phyloP scores from a whole-genome alignment of 2,797 vertebrate genomes.

The Muscicapa comitata region DNA sequence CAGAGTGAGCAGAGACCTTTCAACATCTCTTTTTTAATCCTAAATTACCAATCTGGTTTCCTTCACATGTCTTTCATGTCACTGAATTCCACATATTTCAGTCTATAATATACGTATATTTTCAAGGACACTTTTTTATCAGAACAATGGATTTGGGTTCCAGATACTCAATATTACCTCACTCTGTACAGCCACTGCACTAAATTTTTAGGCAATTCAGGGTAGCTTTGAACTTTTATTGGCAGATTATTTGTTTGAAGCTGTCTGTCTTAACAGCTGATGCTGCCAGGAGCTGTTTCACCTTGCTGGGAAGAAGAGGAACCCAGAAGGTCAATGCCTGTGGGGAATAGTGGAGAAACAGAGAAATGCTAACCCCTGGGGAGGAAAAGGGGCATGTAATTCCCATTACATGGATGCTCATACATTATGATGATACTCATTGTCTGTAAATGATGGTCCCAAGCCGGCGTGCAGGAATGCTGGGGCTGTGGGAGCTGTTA shows the following conservation, averaged over 20 bases:
- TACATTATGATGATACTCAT: conserved; percentile 23
- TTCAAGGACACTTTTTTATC: neutral
- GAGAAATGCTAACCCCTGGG: conserved; percentile 21
- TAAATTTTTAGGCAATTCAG: neutral
- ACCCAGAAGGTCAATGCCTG: conserved; percentile 37
- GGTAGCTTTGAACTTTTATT: neutral
- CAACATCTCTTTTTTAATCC: rapidly evolving
- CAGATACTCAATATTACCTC: neutral
- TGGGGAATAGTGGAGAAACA: conserved; percentile 7
- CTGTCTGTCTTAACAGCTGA: neutral
- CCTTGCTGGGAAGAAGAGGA: conserved; percentile 29
- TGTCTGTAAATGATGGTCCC: conserved; percentile 27
- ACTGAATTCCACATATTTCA: neutral
- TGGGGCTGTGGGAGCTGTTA: neutral
- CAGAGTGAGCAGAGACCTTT: rapidly evolving
- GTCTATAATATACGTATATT: neutral
- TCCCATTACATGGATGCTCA: conserved; percentile 48
- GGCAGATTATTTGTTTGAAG: neutral
- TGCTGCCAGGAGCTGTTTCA: conserved; percentile 18
- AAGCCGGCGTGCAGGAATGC: neutral
- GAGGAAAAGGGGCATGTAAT: conserved; percentile 40
- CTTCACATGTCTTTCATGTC: neutral
- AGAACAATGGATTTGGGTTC: neutral
- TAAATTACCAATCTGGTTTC: neutral
- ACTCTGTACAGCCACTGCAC: neutral